Base-by-base conservation (phyloP, 2,797 vertebrate species). In the Limosa lapponica region DNA sequence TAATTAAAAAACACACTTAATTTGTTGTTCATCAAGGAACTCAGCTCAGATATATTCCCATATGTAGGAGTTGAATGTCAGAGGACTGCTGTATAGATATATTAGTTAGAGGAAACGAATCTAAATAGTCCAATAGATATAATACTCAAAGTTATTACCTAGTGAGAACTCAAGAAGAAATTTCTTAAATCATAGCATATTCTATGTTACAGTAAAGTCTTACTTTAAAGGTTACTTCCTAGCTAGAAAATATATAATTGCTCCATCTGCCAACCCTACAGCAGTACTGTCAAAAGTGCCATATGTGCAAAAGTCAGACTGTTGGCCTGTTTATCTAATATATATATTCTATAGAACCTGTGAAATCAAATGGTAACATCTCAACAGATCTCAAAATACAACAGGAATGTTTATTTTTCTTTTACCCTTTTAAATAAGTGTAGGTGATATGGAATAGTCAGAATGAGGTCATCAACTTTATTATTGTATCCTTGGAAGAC, bases 251-350 rank as follows among this genome's bases (percentile, higher is more conserved):
- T 72, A 72, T 87, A n/a, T 96, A 96, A 97, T 91, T 97, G 70
- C 86, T 96, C 97, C 97, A 97, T 97, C 97, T 97, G 97, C 83
- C 88, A 95, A 82, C 64, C 89, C 94, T 95, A 86, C 72, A 96
- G 86, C 92, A 82, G 48, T 91, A 73, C 86, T 87, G 64, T 97
- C 91, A 95, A 49, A 93, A 94, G 23, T 70, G 28, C 95, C 97
- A 95, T 97, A 97, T 96, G 95, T 72, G 61, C 73, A 90, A 89
- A 96, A 95, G 71, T 95, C 87, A 93, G 70, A 52, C 43, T 91
- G 75, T 91, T 97, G 86, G 52, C 79, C 92, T 96, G 79, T 95
- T 96, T 96, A 95, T 87, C 72, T 90, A 89, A 93, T 89, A 89
- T 14, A 66, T 17, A 64, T 61, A 81, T 74, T 51, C 67, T 22